Conservation (phyloP, 2,113 vertebrate species). For the Zosterops pallidus region DNA sequence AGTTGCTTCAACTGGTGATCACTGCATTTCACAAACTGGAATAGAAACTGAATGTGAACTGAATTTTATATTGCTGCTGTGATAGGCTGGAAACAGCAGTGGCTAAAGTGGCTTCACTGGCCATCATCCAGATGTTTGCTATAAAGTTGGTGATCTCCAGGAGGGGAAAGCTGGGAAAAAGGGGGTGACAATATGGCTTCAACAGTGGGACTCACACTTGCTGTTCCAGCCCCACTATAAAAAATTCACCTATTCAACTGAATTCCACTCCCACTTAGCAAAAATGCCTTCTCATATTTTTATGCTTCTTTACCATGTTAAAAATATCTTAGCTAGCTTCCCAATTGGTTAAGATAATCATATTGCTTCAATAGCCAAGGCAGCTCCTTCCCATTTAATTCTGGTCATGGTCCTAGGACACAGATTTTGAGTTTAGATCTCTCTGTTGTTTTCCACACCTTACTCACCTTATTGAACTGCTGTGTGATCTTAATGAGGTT, state of each 20-base stretch:
- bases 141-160: neutral
- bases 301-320: neutral
- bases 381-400: neutral
- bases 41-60: neutral
- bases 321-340: neutral
- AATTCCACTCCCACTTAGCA: neutral
- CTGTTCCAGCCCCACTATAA: neutral
- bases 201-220: neutral
- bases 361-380: neutral
- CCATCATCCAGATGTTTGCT: neutral
- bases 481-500: neutral
- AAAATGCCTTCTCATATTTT: neutral
- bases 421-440: neutral
- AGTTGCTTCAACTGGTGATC: neutral
- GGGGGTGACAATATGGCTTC: rapidly evolving
- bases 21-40: neutral
- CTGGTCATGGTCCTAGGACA: neutral
- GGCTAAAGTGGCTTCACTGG: neutral
- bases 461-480: neutral
- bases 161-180: neutral
- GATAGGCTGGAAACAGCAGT: neutral
- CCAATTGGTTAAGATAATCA: neutral
- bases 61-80: neutral
- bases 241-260: neutral
- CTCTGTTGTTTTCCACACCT: neutral